These are phyloP conservation scores for Bucco capensis DNA, from an alignment of 2,113 vertebrate species.

Conservation along the genomic window DNA sequence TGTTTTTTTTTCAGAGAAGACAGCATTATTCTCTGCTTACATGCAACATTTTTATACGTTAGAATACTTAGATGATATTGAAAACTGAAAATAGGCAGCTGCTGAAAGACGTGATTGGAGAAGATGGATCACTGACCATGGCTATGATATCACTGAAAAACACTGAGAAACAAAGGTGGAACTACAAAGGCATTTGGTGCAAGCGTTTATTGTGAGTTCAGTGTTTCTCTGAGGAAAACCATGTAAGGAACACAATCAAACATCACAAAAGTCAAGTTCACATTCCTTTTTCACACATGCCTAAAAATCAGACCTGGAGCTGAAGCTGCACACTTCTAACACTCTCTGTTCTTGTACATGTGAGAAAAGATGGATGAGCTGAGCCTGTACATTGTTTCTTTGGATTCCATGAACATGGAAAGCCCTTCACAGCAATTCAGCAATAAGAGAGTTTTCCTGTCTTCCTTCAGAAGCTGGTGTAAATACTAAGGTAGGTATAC, in stretches of 20 bases:
- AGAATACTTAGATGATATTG: background rate
- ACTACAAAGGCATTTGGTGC: background rate
- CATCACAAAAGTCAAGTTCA: background rate
- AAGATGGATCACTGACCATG: background rate
- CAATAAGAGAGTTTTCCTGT: background rate
- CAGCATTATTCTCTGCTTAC: background rate
- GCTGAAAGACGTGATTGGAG: background rate
- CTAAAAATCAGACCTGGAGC: background rate
- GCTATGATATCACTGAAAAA: background rate
- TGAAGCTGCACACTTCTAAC: background rate
- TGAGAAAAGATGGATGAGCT: background rate
- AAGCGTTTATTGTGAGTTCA: background rate
- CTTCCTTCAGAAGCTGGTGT: background rate
- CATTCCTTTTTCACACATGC: background rate
- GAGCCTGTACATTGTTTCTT: background rate
- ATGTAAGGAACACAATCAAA: background rate
- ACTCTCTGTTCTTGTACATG: background rate
- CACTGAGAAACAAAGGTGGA: background rate
- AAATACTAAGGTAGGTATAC: background rate
- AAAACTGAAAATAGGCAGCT: background rate
- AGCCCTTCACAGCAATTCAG: accelerated
- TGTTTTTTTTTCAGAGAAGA: background rate
- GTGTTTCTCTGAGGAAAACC: background rate
- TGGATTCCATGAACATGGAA: background rate
- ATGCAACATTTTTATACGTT: background rate